These are phyloP conservation scores for Rhynchomys soricoides DNA, from an alignment of 2,113 vertebrate genomes.

Conservation along the genomic window DNA sequence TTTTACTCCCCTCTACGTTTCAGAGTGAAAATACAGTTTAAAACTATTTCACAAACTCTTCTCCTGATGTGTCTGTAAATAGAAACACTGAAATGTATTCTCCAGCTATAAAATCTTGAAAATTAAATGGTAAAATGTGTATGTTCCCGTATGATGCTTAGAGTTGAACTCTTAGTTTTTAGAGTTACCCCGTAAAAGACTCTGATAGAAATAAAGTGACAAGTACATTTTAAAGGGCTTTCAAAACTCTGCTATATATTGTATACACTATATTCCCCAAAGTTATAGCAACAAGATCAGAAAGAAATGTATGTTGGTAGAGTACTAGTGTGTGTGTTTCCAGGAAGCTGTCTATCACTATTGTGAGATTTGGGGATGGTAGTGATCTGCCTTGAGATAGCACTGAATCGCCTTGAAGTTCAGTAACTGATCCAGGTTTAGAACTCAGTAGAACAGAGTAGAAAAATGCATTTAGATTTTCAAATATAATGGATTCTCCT, in stretches of 20 bases:
- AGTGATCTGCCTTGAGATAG: conserved; percentile 6
- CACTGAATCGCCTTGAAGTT: conserved; percentile 30
- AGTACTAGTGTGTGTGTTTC: conserved; percentile 22
- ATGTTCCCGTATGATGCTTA: background rate
- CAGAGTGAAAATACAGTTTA: conserved; percentile 47
- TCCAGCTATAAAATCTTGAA: conserved; percentile 27
- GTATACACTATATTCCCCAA: background rate
- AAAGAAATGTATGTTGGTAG: background rate
- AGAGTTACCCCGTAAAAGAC: background rate
- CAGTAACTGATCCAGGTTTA: conserved; percentile 32
- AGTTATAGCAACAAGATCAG: conserved; percentile 45
- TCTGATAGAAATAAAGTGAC: conserved; percentile 49
- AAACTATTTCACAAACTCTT: conserved; percentile 23
- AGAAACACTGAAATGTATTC: conserved; percentile 34
- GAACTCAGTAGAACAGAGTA: background rate
- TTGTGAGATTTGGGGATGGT: conserved; percentile 4
- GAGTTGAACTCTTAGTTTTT: conserved; percentile 6
- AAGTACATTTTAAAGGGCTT: conserved; percentile 41
- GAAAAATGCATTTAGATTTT: conserved; percentile 60
- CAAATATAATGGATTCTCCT: conserved; percentile 22
- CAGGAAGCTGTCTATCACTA: background rate
- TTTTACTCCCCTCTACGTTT: background rate
- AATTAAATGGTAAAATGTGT: conserved; percentile 30
- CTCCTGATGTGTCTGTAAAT: background rate
- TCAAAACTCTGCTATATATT: conserved; percentile 11